These are phyloP conservation scores for Pterocles burchelli DNA, from an alignment of 2,113 vertebrate species.

Conservation along the genomic window DNA sequence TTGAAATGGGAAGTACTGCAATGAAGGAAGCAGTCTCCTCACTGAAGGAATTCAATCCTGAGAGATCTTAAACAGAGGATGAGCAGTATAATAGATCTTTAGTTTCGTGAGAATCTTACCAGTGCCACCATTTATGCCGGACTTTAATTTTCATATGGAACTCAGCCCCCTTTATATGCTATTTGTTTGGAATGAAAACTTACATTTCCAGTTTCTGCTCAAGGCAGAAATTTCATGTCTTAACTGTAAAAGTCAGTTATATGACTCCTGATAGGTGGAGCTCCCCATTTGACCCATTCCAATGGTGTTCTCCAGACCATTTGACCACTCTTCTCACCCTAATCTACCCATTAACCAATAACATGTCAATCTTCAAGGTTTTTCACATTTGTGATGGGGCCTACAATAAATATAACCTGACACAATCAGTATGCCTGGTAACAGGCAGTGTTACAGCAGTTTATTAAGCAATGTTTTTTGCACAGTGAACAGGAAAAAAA, in stretches of 20 bases:
- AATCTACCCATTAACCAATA: background rate
- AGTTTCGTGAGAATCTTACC: background rate
- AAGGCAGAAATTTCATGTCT: background rate
- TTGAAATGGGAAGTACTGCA: background rate
- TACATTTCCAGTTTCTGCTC: background rate
- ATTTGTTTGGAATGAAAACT: background rate
- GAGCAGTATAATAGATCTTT: background rate
- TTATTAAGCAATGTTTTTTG: background rate
- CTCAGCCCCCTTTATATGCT: background rate
- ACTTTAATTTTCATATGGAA: background rate
- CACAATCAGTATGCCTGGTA: background rate
- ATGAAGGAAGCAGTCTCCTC: background rate
- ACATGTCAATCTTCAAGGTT: background rate
- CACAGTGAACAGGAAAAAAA: background rate
- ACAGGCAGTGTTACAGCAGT: background rate
- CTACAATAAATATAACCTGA: background rate
- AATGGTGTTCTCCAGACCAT: fast-evolving
- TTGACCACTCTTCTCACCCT: background rate
- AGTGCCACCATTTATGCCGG: background rate
- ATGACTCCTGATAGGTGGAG: background rate
- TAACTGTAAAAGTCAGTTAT: background rate
- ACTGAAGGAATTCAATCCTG: background rate
- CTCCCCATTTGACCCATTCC: background rate
- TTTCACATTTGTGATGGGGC: background rate
- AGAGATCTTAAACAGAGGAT: background rate